These are phyloP conservation scores for Erebia ligea DNA, from an alignment of 2,888 invertebrate genomes.

Conservation along the genomic window DNA sequence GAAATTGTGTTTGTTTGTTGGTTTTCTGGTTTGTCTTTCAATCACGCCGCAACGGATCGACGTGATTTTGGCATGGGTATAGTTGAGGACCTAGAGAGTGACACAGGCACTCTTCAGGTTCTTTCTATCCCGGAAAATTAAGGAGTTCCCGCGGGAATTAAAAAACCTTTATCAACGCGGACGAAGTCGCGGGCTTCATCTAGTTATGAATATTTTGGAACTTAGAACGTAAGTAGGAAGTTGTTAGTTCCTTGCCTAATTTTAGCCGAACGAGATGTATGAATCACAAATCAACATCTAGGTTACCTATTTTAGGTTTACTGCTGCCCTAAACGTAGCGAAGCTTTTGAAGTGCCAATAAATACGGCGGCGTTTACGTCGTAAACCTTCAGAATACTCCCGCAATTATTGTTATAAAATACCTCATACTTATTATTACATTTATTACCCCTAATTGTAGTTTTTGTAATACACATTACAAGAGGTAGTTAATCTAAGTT, in stretches of 20 bases:
- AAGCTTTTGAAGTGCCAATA: constrained; percentile 16
- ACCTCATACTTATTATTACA: not conserved
- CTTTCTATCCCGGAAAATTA: too few relatives aligned
- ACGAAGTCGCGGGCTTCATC: too few relatives aligned
- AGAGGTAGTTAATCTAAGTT: too few relatives aligned
- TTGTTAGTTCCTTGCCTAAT: not conserved
- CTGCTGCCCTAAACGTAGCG: constrained; percentile 9
- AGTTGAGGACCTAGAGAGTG: too few relatives aligned
- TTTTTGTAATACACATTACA: too few relatives aligned
- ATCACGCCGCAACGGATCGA: too few relatives aligned
- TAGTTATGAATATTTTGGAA: not conserved
- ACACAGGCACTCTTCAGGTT: too few relatives aligned
- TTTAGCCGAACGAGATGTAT: constrained; percentile 12
- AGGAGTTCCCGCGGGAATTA: too few relatives aligned
- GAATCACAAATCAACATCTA: constrained; percentile 20
- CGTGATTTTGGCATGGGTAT: too few relatives aligned
- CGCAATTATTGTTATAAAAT: constrained; percentile 10
- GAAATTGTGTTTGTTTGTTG: too few relatives aligned
- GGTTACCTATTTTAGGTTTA: constrained; percentile 17
- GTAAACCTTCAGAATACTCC: constrained; percentile 13
- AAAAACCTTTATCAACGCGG: too few relatives aligned
- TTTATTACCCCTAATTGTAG: not conserved
- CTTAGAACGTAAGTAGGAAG: not conserved
- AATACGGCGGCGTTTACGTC: not conserved
- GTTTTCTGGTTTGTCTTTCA: too few relatives aligned